Evolutionary conservation across 2,888 invertebrate genomes (phyloP), one percentile per base, ranked within the genome.

Genomic region (Norana najaformis): DNA sequence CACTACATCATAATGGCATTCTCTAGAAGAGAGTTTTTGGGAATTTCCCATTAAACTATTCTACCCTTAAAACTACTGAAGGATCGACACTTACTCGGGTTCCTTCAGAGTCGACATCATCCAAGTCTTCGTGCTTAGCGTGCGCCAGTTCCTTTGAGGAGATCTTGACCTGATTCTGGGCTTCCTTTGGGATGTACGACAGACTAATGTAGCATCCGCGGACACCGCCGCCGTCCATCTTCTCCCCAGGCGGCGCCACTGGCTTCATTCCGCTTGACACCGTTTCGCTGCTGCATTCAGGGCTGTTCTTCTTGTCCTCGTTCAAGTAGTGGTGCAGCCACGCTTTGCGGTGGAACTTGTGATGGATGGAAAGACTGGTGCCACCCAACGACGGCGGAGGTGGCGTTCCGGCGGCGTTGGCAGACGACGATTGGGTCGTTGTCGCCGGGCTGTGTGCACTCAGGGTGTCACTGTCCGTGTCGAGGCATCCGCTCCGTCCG

Each of bases 311-410:
- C 85, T 85, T 85, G 85, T 85, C 85, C 37, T 85, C 85, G 37
- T 85, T 85, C 85, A 85, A n/a, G 36, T 85, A 85, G 37, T 85
- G 85, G 37, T 85, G 85, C 85, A 85, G 16, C 85, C 85, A 85
- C 8, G 85, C 85, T 23, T 85, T 85, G 85, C 85, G 85, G 37
- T 85, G 85, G 85, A 85, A 85, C 36, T 85, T 85, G 16, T 85
- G 85, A 30, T 85, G 85, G 85, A 85, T 85, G 85, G 85, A 85
- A 35, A 85, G 85, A 36, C 20, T 35, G 23, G 34, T 23, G 37
- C 85, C 37, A 6, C 85, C 85, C 69, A 69, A 16, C 30, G 69
- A n/a, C 13, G 85, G 37, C 4, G 85, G 85, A 6, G 36, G 85
- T 13, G 85, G 85, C 20, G 83, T 83, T 16, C 34, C 83, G 47